Evolutionary conservation across 2,113 vertebrate species (phyloP), one percentile per base, ranked within the genome.

Genomic region (Erythrocebus patas): DNA sequence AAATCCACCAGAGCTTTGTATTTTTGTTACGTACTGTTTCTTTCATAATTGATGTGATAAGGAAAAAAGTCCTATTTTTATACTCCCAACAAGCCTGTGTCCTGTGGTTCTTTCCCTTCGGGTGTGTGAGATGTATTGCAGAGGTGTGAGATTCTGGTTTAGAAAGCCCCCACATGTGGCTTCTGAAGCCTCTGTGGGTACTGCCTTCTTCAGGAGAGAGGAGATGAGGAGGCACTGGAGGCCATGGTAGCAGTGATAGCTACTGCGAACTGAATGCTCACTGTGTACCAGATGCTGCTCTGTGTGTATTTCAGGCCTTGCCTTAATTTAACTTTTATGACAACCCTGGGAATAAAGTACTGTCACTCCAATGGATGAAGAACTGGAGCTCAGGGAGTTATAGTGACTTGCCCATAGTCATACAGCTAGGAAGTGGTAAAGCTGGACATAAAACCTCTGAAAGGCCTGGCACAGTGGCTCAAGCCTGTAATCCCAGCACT

Each of bases 11-110:
- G 99, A 99, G 99, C 99, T 99, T 99, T 99, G 99, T 99, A 99
- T 99, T 99, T 99, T 99, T 99, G 99, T 99, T 99, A 99, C 99
- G 98, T 99, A 99, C 99, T 99, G 98, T 99, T 99, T 98, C 98
- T 99, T 99, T 99, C 99, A 99, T 99, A 99, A 99, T 98, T 99
- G 99, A 98, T 99, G 99, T 99, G 99, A 99, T 99, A 99, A 99
- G 99, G 98, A 98, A 99, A 86, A 96, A 94, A 81, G 95, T 93
- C 98, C 99, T 99, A 99, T 99, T 99, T 99, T 99, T 99, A 99
- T 99, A 99, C 99, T 99, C 99, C 98, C 98, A 98, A 88, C 96
- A 89, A 97, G 68, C 88, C 45, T 86, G 97, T 97, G 97, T 98
- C 85, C 88, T 98, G 96, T 97, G 83, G 90, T 98, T 96, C 61